Conservation (phyloP, 2,113 vertebrate genomes). For the Monarcha castaneiventris region DNA sequence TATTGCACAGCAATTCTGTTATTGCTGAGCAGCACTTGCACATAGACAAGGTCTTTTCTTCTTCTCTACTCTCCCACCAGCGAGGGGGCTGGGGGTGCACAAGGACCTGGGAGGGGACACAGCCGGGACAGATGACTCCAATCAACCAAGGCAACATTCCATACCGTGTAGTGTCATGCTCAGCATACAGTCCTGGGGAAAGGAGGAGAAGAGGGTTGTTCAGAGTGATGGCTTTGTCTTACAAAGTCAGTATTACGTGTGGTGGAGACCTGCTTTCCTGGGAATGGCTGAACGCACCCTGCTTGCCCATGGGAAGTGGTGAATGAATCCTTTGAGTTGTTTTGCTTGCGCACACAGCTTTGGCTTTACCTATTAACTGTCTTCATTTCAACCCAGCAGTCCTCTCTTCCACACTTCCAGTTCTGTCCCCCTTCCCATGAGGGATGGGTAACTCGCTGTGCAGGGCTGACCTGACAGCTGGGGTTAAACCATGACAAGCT, state of each 20-base stretch:
- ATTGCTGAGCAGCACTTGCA: background rate
- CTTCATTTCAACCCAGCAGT: background rate
- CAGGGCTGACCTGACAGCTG: background rate
- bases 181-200: no score
- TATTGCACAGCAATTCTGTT: background rate
- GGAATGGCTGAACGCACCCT: background rate
- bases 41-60: background rate
- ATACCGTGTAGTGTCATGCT: background rate
- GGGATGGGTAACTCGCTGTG: background rate
- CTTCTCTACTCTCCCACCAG: background rate
- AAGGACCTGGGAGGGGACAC: background rate
- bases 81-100: background rate
- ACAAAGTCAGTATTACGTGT: background rate
- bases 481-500: background rate
- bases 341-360: rapidly evolving
- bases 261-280: background rate
- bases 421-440: background rate
- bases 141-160: background rate
- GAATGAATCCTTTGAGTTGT: background rate
- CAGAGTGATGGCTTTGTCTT: background rate
- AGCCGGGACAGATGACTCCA: rapidly evolving
- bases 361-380: background rate
- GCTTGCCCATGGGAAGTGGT: background rate
- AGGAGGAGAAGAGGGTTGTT: rapidly evolving
- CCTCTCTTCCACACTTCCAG: background rate